These are phyloP conservation scores for Drosophila cyrtoloma DNA, from an alignment of 2,888 invertebrate genomes.

Conservation along the genomic window DNA sequence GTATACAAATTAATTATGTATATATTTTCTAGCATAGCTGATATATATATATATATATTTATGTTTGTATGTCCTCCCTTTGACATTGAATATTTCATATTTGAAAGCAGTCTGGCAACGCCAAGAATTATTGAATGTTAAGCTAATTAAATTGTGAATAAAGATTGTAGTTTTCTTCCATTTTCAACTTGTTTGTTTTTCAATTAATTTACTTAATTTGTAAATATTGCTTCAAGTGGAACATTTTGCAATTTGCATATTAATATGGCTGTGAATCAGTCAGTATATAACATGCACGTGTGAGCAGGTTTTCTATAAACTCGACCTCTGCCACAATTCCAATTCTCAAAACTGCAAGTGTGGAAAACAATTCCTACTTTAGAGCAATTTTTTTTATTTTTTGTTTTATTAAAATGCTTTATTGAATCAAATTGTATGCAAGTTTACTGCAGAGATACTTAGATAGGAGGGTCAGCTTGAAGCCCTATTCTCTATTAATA, in stretches of 20 bases:
- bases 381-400: neutral
- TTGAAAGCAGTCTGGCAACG: neutral
- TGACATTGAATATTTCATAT: neutral
- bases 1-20: conserved; percentile 27
- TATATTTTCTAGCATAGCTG: conserved; percentile 3
- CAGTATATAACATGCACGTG: neutral
- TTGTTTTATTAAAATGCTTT: neutral
- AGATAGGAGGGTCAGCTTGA: neutral
- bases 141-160: neutral
- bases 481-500: neutral
- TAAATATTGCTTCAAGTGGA: neutral
- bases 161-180: neutral
- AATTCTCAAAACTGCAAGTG: neutral
- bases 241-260: neutral
- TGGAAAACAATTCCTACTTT: too few relatives aligned
- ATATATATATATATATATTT: neutral
- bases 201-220: neutral
- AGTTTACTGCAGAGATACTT: neutral
- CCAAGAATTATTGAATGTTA: neutral
- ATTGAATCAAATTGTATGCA: neutral
- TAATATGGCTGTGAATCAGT: neutral
- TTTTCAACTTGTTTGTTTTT: neutral
- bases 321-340: neutral
- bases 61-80: neutral
- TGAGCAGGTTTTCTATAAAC: neutral